Evolutionary conservation across 2,888 invertebrate genomes (phyloP), one percentile per base, ranked within the genome.

Genomic region (Thelaira solivaga): DNA sequence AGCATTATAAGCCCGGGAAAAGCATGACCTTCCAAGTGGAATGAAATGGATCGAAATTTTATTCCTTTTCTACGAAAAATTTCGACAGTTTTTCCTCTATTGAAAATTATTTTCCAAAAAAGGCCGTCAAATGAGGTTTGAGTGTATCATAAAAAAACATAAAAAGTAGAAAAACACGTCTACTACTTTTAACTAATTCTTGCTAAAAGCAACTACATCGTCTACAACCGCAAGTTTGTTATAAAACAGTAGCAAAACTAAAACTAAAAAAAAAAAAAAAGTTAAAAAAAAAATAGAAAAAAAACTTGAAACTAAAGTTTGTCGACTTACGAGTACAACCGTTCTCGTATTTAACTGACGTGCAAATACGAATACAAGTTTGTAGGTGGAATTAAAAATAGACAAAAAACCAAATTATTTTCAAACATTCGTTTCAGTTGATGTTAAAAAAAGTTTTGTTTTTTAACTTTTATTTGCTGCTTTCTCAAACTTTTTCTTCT

Each of bases 301-400:
- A 22, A 10, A 57, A 67, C 43, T 41, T 45, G 43, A 4, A 68
- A 55, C 53, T 61, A 11, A 18, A 68, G 67, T 68, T 75, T 61
- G 36, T 53, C 67, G 67, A 61, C 74, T 68, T 75, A 53, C n/a
- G n/a, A n/a, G n/a, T n/a, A n/a, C 45, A 39, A 26, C 53, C 62
- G 51, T 41, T 20, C 41, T 5, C 31, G 22, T n/a, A n/a, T n/a
- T n/a, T n/a, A n/a, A n/a, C n/a, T n/a, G n/a, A n/a, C n/a, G n/a
- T n/a, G n/a, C n/a, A 49, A 61, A 61, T 10, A 6, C 34, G 49
- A 59, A 29, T 62, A 36, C 59, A 36, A 47, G 45, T 67, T 47
- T 71, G 78, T 74, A 71, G 78, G 78, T 78, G 78, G 69, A 53
- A 67, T 68, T n/a, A 20, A 26, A 51, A 51, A 39, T 20, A 34